Evolutionary conservation across 2,113 vertebrate genomes (phyloP).

Genomic region (Campylorhamphus procurvoides): DNA sequence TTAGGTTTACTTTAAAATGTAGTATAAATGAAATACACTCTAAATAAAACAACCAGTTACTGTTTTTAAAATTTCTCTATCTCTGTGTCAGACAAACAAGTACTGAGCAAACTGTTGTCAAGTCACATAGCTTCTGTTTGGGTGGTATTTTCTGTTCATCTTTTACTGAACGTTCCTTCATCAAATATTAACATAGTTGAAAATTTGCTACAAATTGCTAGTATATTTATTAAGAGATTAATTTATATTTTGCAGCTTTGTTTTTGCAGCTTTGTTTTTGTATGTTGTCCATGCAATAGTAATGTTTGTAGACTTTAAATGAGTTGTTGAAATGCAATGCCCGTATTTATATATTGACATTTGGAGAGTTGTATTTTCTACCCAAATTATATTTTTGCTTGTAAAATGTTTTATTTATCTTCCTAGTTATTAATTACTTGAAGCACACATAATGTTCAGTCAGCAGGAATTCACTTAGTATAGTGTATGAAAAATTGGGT

Average conservation of each 20-base stretch:
- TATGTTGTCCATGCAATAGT: background rate
- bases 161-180: background rate
- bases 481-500: background rate
- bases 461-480: background rate
- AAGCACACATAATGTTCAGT: background rate
- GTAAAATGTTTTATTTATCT: background rate
- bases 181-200: accelerated
- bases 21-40: background rate
- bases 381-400: background rate
- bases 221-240: background rate
- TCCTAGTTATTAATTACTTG: background rate
- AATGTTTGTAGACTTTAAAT: background rate
- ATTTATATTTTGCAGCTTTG: background rate
- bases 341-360: background rate
- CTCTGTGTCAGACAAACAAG: background rate
- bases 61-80: background rate
- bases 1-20: background rate
- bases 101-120: background rate
- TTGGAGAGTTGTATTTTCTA: background rate
- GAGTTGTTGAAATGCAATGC: background rate
- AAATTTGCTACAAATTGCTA: background rate
- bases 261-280: background rate
- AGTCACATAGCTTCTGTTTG: background rate
- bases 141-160: background rate
- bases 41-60: background rate